Base-by-base conservation (phyloP, 2,113 vertebrate species). In the Dicaeum eximium region DNA sequence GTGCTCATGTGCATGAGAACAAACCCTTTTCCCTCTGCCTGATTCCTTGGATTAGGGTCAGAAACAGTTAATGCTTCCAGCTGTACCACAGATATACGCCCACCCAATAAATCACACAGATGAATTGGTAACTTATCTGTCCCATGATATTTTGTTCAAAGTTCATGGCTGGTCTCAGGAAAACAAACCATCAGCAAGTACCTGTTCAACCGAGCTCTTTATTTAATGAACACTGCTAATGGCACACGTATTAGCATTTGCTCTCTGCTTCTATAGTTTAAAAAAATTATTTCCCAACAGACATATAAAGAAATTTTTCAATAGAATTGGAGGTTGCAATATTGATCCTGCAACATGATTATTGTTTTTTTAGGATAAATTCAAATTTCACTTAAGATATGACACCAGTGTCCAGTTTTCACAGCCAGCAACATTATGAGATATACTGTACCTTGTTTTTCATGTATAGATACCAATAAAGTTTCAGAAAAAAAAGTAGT, bases 41-140 rank as follows among this genome's bases (percentile, higher is more conserved):
- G 18, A 61, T 51, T 51, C 47, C 83, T 64, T 80, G 64, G 69
- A 40, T 69, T 22, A 37, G 24, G 77, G 22, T 89, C 61, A 72
- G 57, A 61, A 89, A 79, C 0, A 4, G 73, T 61, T 56, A 79
- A 61, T 56, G 48, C 1, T 3, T 45, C 44, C 44, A 44, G 57
- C 69, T 62, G 67, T 71, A 84, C 0, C 1, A 33, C 53, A 57
- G 28, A 33, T 13, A 48, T 0, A 62, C 4, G 0, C 61, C 69
- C 31, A 56, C n/a, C 56, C 81, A 64, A 91, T 78, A 89, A 89
- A 81, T 69, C 61, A 79, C 45, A 60, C n/a, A 35, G 54, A 24
- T 61, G 15, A 86, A 93, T 1, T 1, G 2, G 11, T 67, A 80
- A 80, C 30, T 82, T 64, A 47, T 7, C 67, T 53, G 25, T 61